These are phyloP conservation scores for Apodemia duryi DNA, from an alignment of 2,888 invertebrate genomes.

Conservation along the genomic window DNA sequence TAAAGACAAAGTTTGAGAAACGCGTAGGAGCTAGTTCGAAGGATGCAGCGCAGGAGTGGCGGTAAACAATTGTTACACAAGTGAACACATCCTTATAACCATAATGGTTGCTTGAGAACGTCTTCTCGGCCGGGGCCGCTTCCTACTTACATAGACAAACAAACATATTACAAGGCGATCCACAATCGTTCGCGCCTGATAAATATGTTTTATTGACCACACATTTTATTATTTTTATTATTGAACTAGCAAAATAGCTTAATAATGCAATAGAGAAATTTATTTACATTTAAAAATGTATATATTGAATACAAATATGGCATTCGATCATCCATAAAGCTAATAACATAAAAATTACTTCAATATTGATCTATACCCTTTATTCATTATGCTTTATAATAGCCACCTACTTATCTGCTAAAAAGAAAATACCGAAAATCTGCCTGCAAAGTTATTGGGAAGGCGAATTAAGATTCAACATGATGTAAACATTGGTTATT, in stretches of 20 bases:
- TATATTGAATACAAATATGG: no score
- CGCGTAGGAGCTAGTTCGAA: constrained; percentile 44
- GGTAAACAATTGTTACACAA: constrained; percentile 70
- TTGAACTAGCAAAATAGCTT: neutral
- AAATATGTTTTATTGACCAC: neutral
- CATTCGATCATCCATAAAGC: no score
- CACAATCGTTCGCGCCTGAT: neutral
- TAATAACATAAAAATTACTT: no score
- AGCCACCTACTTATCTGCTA: no score
- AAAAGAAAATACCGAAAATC: no score
- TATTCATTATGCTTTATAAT: no score
- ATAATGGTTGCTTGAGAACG: constrained; percentile 48
- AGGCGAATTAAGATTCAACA: no score
- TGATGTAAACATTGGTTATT: no score
- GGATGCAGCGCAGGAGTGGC: constrained; percentile 62
- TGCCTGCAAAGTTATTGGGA: no score
- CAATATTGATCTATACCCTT: no score
- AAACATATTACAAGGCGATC: constrained; percentile 17
- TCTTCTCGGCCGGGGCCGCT: constrained; percentile 33
- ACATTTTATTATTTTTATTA: neutral
- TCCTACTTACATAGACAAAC: constrained; percentile 24
- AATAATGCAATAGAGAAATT: no score
- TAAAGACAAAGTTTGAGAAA: constrained; percentile 45
- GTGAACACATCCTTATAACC: constrained; percentile 73
- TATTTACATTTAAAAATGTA: no score